Evolutionary conservation across 2,888 invertebrate genomes (phyloP), one percentile per base, ranked within the genome.

Genomic region (Eupithecia vulgata): DNA sequence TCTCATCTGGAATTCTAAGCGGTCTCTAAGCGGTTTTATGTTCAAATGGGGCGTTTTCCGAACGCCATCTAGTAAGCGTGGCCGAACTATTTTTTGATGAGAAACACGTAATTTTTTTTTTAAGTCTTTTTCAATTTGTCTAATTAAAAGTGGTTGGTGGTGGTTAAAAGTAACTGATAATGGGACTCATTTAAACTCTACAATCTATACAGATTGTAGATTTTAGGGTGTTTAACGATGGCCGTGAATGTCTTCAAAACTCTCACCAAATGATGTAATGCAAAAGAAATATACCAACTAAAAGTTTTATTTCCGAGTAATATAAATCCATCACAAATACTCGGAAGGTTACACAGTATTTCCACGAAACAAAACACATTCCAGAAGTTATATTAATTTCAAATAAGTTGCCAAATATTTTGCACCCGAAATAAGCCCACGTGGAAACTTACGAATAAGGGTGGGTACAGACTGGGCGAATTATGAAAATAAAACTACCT

Each of bases 231-330:
- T 30, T 4, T 4, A n/a, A 52, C 21, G 1, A 52, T 52, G 48
- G 4, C 10, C n/a, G n/a, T 48, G n/a, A n/a, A 48, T n/a, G 10
- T n/a, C 48, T 2, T 52, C 4, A 45, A 12, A 40, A 45, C 17
- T 17, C n/a, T 52, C n/a, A 48, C 21, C 48, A 2, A 21, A 52
- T 52, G 48, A 52, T 10, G 48, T 8, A n/a, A 0, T 21, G 21
- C 10, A 3, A 52, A 21, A 21, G 21, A 52, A 52, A 52, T n/a
- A 40, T 76, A 80, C 78, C 69, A 10, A 12, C 13, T 21, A 3
- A 57, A 25, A 57, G 12, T 45, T 6, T 57, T 57, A 57, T 57
- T 57, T 25, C 21, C 25, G 21, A 12, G 25, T 57, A 57, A 57
- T 57, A 25, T 5, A 12, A 57, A 57, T 25, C 13, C 21, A 61